Evolutionary conservation across 2,888 invertebrate genomes (phyloP).

Genomic region (Cheilosia variabilis): DNA sequence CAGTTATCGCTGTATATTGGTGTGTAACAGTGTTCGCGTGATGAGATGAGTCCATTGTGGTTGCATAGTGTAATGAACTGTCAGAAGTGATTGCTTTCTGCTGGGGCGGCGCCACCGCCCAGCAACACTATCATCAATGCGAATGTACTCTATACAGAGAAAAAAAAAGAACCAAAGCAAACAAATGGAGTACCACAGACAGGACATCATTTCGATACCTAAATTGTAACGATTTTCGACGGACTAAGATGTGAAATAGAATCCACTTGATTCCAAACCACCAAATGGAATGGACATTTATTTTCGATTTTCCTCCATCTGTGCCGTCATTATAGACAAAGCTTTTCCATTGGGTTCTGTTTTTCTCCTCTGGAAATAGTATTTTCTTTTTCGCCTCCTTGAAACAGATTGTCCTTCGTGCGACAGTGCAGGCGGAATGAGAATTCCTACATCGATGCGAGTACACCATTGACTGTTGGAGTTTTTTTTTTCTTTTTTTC

Average conservation of each 20-base stretch:
- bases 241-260: constrained; percentile 35
- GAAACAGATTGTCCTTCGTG: constrained; percentile 19
- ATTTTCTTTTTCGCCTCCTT: constrained; percentile 2
- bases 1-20: not conserved
- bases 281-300: constrained; percentile 24
- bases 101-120: not conserved
- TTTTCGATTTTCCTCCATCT: constrained; percentile 6
- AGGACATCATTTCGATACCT: constrained; percentile 27
- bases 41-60: constrained; percentile 11
- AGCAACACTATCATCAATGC: not conserved
- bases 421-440: not conserved
- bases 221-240: constrained; percentile 21
- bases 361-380: constrained; percentile 3
- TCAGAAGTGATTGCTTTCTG: constrained; percentile 14
- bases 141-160: not conserved
- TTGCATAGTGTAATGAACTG: constrained; percentile 22
- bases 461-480: not conserved
- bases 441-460: not conserved
- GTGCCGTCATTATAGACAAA: not conserved
- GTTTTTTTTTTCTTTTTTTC: constrained; percentile 1
- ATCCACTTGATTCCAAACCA: constrained; percentile 34
- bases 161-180: not conserved
- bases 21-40: not conserved
- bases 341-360: not conserved
- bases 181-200: constrained; percentile 37